These are phyloP conservation scores for Magallana gigas DNA, from an alignment of 1,140 invertebrate genomes.

Conservation along the genomic window DNA sequence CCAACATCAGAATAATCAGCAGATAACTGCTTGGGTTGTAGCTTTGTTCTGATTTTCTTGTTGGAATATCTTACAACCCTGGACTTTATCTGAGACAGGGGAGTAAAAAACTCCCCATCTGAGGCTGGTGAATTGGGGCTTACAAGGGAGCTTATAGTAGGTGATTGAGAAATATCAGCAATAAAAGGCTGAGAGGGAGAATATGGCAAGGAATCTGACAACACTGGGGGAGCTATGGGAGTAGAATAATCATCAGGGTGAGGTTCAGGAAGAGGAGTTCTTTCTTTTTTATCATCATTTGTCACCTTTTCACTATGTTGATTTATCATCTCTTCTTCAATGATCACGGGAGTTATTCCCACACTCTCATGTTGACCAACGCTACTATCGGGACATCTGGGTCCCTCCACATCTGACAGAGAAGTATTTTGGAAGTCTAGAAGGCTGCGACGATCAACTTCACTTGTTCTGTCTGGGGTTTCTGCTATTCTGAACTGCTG, in stretches of 20 bases:
- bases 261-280: not conserved
- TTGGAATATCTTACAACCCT: not conserved
- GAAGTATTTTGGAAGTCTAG: not conserved
- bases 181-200: slow-evolving; percentile 1
- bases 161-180: not conserved
- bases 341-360: not conserved
- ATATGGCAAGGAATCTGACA: slow-evolving; percentile 9
- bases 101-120: not conserved
- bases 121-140: slow-evolving; percentile 3
- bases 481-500: not conserved
- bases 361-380: not conserved
- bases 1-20: not conserved
- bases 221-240: not conserved
- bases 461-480: not conserved
- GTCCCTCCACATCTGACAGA: not conserved
- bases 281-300: not conserved
- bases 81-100: slow-evolving; percentile 11
- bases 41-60: not conserved
- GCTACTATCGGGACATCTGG: slow-evolving; percentile 2
- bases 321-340: not conserved
- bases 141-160: not conserved
- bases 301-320: not conserved
- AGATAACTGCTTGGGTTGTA: not conserved
- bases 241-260: not conserved
- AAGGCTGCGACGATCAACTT: not conserved